A percentile compares a stretch with the other conserved stretches of the same genome.
Evolutionary conservation across 2,797 vertebrate species (phyloP).

Genomic region (Alectoris magna): DNA sequence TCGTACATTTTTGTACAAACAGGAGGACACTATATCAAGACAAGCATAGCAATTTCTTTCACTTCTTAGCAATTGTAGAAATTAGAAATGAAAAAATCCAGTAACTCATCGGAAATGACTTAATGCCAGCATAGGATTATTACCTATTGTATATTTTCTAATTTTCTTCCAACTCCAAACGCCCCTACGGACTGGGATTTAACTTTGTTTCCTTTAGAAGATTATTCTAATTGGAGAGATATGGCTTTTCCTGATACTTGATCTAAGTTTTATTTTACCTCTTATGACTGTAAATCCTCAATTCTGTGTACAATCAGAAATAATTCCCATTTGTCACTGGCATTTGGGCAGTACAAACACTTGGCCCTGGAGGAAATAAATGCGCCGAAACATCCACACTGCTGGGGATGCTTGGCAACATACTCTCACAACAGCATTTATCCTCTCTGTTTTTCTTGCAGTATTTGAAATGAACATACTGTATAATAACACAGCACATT

Average conservation of each 20-base stretch:
- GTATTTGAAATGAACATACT: slow-evolving; percentile 21
- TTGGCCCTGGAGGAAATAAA: not conserved
- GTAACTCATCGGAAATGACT: not conserved
- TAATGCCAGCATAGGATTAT: slow-evolving; percentile 44
- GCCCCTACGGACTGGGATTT: not conserved
- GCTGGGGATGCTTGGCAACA: not conserved
- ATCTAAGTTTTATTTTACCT: slow-evolving; percentile 36
- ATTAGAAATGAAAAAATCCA: slow-evolving; percentile 28
- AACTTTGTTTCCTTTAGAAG: slow-evolving; percentile 37
- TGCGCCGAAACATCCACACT: not conserved
- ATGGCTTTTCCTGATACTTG: slow-evolving; percentile 12
- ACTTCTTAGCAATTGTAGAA: not conserved
- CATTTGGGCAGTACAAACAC: not conserved
- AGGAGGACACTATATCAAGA: not conserved
- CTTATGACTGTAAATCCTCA: not conserved
- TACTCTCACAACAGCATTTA: not conserved
- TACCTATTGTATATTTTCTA: slow-evolving; percentile 37
- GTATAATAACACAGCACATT: slow-evolving; percentile 25
- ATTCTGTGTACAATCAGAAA: not conserved
- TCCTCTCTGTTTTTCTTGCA: not conserved
- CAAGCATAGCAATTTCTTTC: slow-evolving; percentile 31
- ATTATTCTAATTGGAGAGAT: slow-evolving; percentile 47
- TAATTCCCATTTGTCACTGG: slow-evolving; percentile 2
- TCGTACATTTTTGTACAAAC: slow-evolving; percentile 28
- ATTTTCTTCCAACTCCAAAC: not conserved